A percentile compares a stretch with the other conserved stretches of the same genome.
Conservation (phyloP, 2,113 vertebrate genomes). For the Pipa parva region DNA sequence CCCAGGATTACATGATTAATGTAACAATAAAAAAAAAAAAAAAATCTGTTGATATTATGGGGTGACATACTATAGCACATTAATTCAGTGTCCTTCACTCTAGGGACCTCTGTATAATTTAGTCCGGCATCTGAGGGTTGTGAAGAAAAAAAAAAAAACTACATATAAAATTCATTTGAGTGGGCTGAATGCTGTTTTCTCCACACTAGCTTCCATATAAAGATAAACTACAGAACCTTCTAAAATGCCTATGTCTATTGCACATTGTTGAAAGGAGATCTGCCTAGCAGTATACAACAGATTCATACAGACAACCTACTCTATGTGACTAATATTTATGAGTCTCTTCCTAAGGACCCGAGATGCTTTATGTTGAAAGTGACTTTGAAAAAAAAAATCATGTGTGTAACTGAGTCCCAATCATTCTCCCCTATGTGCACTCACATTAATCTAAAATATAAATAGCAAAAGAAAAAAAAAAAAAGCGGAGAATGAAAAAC, state of each 20-base stretch:
- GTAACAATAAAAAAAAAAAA: constrained; percentile 64
- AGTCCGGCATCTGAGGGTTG: constrained; percentile 69
- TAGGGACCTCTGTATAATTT: constrained; percentile 72
- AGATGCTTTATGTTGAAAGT: background rate
- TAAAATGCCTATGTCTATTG: constrained; percentile 47
- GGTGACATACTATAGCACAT: constrained; percentile 65
- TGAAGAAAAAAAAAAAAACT: constrained; percentile 59
- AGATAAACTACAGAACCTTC: constrained; percentile 63
- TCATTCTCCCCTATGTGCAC: background rate
- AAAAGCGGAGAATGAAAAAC: no score
- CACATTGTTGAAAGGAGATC: constrained; percentile 54
- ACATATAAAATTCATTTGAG: constrained; percentile 72
- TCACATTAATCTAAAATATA: background rate
- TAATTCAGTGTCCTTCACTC: constrained; percentile 79
- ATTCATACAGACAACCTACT: background rate
- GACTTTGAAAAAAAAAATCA: background rate
- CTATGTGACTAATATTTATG: background rate
- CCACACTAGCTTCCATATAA: constrained; percentile 55
- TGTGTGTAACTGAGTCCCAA: background rate
- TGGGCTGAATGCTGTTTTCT: constrained; percentile 63
- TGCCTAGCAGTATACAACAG: background rate
- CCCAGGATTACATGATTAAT: constrained; percentile 55
- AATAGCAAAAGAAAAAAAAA: background rate
- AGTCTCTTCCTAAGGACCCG: background rate
- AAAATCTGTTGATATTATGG: constrained; percentile 64